Evolutionary conservation across 2,888 invertebrate genomes (phyloP).

Genomic region (Erannis defoliaria): DNA sequence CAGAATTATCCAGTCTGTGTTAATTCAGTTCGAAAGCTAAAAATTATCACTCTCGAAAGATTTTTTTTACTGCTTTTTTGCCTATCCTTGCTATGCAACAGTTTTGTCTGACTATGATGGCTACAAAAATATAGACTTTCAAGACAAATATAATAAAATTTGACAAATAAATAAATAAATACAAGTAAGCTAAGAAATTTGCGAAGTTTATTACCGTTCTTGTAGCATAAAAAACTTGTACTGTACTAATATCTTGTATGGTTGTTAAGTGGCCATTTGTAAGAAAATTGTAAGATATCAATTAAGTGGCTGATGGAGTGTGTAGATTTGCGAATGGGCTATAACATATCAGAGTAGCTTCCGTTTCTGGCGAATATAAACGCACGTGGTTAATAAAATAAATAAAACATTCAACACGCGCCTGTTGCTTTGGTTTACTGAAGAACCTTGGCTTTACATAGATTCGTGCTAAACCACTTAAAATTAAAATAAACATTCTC

Average conservation of each 20-base stretch:
- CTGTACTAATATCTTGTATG: background rate
- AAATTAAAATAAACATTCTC: constrained; percentile 65
- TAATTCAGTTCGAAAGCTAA: too few species aligned
- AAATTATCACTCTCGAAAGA: too few species aligned
- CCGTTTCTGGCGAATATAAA: constrained; percentile 63
- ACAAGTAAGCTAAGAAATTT: too few species aligned
- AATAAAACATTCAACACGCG: constrained; percentile 72
- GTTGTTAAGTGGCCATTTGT: constrained; percentile 3
- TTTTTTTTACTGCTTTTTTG: too few species aligned
- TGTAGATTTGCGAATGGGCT: constrained; percentile 54
- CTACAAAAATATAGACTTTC: too few species aligned
- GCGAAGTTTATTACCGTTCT: too few species aligned
- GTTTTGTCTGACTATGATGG: too few species aligned
- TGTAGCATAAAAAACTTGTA: too few species aligned
- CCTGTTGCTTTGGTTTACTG: constrained; percentile 58
- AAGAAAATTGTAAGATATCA: constrained; percentile 10
- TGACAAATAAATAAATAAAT: too few species aligned
- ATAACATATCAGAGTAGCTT: constrained; percentile 60
- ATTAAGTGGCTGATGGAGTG: constrained; percentile 46
- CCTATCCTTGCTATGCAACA: too few species aligned
- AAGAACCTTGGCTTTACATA: constrained; percentile 64
- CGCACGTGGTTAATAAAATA: constrained; percentile 73
- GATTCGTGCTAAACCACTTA: constrained; percentile 61
- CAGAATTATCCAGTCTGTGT: background rate
- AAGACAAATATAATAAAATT: too few species aligned